Evolutionary conservation across 2,797 vertebrate species (phyloP).

Genomic region (Rousettus madagascariensis): DNA sequence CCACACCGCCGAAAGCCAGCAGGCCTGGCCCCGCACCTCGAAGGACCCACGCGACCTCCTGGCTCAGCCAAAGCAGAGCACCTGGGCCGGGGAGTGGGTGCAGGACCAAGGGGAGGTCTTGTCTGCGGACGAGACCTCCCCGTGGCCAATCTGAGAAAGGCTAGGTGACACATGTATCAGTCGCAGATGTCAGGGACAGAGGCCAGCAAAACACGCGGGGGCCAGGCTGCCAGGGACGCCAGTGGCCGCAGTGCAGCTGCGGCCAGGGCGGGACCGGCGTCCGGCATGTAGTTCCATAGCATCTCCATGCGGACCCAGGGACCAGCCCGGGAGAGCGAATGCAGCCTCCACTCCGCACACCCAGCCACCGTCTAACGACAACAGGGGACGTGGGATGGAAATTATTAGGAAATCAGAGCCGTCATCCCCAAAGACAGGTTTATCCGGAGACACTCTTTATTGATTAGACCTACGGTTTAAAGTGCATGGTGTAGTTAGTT

Average conservation of each 20-base stretch:
- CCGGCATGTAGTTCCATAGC: neutral
- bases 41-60: neutral
- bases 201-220: neutral
- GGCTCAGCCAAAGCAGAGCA: neutral
- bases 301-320: neutral
- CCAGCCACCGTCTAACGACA: neutral
- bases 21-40: neutral
- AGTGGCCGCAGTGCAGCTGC: neutral
- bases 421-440: neutral
- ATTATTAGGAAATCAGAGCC: neutral
- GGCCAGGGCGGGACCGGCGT: neutral
- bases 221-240: neutral
- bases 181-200: neutral
- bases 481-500: neutral
- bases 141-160: neutral
- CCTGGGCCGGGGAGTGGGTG: neutral
- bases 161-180: neutral
- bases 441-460: neutral
- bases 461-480: neutral
- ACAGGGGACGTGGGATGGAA: fast-evolving
- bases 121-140: neutral
- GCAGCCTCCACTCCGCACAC: too few relatives aligned
- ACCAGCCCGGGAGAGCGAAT: neutral
- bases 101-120: neutral
- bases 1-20: neutral